Evolutionary conservation across 2,113 vertebrate species (phyloP), one percentile per base, ranked within the genome.

Genomic region (Equus quagga): DNA sequence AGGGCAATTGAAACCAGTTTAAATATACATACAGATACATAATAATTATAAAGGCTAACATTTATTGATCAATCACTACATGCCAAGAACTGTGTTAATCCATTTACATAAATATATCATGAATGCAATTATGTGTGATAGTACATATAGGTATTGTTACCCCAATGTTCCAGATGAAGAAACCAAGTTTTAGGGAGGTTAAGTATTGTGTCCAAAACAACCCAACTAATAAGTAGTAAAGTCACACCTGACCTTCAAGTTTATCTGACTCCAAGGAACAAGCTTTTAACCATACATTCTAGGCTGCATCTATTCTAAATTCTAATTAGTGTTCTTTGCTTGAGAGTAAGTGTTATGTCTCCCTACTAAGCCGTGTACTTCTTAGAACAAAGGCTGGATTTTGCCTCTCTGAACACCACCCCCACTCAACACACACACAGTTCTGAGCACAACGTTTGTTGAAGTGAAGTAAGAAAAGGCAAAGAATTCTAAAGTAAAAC

Each of bases 401-500:
- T 79, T 80, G 33, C 6, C 65, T 44, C n/a, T 94, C 19, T 81
- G 41, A 51, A 69, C 12, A 84, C 28, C 54, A 4, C 13, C 0
- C 64, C 3, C 3, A 23, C 8, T 14, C 81, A 26, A 19, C 31
- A 83, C 44, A 44, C 28, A 75, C 19, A 49, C 7, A 60, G 17
- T 80, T 70, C 54, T 49, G 26, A 92, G 11, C 12, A 17, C 31
- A 58, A 5, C 46, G 14, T 5, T 54, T 54, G 51, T 54, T 54
- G 13, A 93, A 46, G 7, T 31, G 4, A 89, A 73, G 28, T 36
- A 79, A 79, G 44, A 62, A 36, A 89, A 73, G 31, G 18, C 18
- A 94, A 88, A 81, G 36, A 60, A 84, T 94, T 94, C 56, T 65
- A 80, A 86, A 93, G n/a, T 75, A 75, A 64, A 72, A 49, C 46